Evolutionary conservation across 2,797 vertebrate species (phyloP).

Genomic region (Ataeniobius toweri): DNA sequence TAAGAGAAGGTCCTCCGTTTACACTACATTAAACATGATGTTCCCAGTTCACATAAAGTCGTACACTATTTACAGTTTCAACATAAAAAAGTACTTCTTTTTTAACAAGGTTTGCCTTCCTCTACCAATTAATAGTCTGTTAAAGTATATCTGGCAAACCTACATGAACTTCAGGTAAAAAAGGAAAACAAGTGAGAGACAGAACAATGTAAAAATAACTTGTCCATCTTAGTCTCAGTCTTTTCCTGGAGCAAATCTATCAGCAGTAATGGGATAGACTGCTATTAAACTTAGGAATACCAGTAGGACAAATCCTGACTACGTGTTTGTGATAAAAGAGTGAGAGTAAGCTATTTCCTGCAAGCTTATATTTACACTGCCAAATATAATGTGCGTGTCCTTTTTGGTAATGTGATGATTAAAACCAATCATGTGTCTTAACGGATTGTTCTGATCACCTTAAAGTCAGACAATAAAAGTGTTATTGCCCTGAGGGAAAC

Average conservation of each 20-base stretch:
- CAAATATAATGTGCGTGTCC: not conserved
- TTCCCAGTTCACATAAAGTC: not conserved
- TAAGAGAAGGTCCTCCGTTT: not conserved
- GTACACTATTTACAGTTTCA: not conserved
- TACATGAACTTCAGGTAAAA: not conserved
- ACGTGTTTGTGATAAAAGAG: not conserved
- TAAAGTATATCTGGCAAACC: not conserved
- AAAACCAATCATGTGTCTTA: not conserved
- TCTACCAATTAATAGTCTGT: not conserved
- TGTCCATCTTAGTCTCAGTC: not conserved
- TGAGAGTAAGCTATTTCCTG: not conserved
- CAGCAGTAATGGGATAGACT: not conserved
- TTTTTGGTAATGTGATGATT: not conserved
- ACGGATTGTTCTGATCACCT: not conserved
- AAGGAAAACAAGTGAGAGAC: not conserved
- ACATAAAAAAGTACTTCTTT: not conserved
- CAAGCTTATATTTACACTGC: not conserved
- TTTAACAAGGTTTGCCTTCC: not conserved
- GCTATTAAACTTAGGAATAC: not conserved
- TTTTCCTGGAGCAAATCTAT: not conserved
- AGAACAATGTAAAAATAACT: too few relatives aligned
- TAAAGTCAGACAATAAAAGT: not conserved
- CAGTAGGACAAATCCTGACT: too few relatives aligned
- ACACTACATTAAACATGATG: not conserved
- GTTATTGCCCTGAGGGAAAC: not conserved